Conservation (phyloP, 2,888 invertebrate genomes). For the Cistogaster globosa region DNA sequence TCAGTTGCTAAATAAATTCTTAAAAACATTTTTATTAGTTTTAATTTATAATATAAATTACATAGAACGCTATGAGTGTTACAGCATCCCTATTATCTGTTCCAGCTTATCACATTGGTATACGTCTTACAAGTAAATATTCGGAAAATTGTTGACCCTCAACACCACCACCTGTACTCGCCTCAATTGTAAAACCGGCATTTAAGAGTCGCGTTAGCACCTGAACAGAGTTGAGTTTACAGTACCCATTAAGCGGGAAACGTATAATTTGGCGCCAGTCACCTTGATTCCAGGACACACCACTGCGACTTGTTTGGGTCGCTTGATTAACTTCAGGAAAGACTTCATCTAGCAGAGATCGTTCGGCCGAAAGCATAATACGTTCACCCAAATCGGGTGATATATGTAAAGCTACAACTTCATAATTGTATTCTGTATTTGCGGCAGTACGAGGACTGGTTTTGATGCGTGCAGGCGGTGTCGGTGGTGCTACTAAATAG, state of each 20-base stretch:
- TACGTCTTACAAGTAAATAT: slow-evolving; percentile 89
- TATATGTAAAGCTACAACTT: slow-evolving; percentile 91
- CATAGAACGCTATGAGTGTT: slow-evolving; percentile 26
- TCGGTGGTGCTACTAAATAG: slow-evolving; percentile 83
- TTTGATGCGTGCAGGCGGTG: slow-evolving; percentile 80
- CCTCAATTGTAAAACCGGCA: slow-evolving; percentile 90
- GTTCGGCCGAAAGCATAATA: slow-evolving; percentile 93
- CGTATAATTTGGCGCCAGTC: slow-evolving; percentile 92
- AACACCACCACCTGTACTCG: slow-evolving; percentile 93
- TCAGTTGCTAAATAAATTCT: slow-evolving; percentile 14
- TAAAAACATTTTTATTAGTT: slow-evolving; percentile 39
- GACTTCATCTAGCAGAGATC: slow-evolving; percentile 89
- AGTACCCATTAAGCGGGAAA: slow-evolving; percentile 94
- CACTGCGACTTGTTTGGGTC: slow-evolving; percentile 89
- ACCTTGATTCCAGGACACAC: slow-evolving; percentile 91
- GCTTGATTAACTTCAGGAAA: slow-evolving; percentile 91
- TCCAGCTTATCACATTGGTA: slow-evolving; percentile 82
- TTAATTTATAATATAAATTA: slow-evolving; percentile 52
- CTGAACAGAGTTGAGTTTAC: slow-evolving; percentile 94
- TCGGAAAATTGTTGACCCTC: slow-evolving; percentile 96
- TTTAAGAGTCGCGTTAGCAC: slow-evolving; percentile 92
- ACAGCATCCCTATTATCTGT: slow-evolving; percentile 1
- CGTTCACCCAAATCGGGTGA: slow-evolving; percentile 87
- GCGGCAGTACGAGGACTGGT: slow-evolving; percentile 76
- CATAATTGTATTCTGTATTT: slow-evolving; percentile 85